phyloP scores from a whole-genome alignment of 2,888 invertebrate genomes.

The Megamerina dolium region DNA sequence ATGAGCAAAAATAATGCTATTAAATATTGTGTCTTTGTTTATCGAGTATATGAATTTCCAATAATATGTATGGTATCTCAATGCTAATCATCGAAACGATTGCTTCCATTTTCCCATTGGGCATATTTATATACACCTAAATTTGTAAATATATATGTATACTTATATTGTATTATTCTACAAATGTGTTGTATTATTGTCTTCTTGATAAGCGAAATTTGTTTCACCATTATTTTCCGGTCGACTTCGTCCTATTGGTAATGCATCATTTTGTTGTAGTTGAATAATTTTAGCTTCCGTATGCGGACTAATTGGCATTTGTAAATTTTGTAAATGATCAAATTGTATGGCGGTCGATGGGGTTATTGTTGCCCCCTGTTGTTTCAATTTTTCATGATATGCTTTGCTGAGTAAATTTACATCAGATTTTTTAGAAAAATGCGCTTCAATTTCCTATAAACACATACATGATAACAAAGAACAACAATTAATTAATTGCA shows the following conservation, averaged over 20 bases:
- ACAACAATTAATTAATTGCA: too few relatives aligned
- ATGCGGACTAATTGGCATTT: constrained; percentile 32
- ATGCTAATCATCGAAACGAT: too few relatives aligned
- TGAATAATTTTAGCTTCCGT: constrained; percentile 36
- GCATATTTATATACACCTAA: too few relatives aligned
- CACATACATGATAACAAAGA: too few relatives aligned
- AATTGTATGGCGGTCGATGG: constrained; percentile 23
- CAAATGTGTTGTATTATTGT: constrained; percentile 40
- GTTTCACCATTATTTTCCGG: constrained; percentile 23
- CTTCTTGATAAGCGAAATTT: constrained; percentile 40
- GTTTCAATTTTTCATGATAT: constrained; percentile 19
- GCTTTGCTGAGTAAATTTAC: constrained; percentile 33
- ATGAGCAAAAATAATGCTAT: too few relatives aligned
- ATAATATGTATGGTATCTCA: too few relatives aligned
- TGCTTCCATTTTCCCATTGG: too few relatives aligned
- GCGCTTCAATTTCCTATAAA: constrained; percentile 42
- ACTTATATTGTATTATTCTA: too few relatives aligned
- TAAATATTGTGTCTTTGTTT: too few relatives aligned
- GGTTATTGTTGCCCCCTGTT: constrained; percentile 11
- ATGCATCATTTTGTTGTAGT: constrained; percentile 40
- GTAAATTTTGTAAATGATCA: constrained; percentile 34
- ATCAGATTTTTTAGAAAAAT: constrained; percentile 42
- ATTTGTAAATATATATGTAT: too few relatives aligned
- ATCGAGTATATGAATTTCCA: too few relatives aligned
- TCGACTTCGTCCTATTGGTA: constrained; percentile 25